phyloP scores from a whole-genome alignment of 2,888 invertebrate genomes.

The Hyposoter dolosus region DNA sequence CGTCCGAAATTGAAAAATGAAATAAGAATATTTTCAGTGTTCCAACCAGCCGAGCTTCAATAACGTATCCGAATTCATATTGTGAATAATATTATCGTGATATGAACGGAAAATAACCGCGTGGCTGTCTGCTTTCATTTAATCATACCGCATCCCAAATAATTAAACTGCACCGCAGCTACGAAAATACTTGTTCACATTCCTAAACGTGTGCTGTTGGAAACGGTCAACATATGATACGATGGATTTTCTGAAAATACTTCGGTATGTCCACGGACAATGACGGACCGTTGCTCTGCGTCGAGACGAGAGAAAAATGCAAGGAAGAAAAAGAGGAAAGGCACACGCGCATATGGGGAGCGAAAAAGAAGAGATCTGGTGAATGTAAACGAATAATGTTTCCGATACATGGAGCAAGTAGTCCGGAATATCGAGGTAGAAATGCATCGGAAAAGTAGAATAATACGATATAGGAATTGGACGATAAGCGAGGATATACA shows the following conservation, averaged over 20 bases:
- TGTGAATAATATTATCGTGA: background rate
- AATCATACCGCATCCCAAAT: background rate
- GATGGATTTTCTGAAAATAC: conserved; percentile 16
- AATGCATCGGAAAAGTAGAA: conserved; percentile 7
- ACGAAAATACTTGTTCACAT: background rate
- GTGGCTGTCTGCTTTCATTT: background rate
- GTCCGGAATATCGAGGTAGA: conserved; percentile 13
- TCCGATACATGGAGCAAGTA: conserved; percentile 35
- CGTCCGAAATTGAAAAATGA: background rate
- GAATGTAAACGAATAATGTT: conserved; percentile 50
- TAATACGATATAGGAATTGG: conserved; percentile 32
- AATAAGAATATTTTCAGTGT: background rate
- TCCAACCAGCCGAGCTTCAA: background rate
- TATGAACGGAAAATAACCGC: background rate
- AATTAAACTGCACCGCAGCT: background rate
- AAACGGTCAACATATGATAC: conserved; percentile 5
- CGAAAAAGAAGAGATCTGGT: background rate
- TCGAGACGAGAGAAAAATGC: background rate
- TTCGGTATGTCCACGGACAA: conserved; percentile 21
- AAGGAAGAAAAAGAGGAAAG: background rate
- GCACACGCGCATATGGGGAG: conserved; percentile 4
- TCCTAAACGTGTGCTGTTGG: background rate
- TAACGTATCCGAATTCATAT: background rate
- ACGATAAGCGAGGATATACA: conserved; percentile 15
- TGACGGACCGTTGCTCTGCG: conserved; percentile 26